Conservation (phyloP, 2,113 vertebrate species). For the Eptesicus fuscus region DNA sequence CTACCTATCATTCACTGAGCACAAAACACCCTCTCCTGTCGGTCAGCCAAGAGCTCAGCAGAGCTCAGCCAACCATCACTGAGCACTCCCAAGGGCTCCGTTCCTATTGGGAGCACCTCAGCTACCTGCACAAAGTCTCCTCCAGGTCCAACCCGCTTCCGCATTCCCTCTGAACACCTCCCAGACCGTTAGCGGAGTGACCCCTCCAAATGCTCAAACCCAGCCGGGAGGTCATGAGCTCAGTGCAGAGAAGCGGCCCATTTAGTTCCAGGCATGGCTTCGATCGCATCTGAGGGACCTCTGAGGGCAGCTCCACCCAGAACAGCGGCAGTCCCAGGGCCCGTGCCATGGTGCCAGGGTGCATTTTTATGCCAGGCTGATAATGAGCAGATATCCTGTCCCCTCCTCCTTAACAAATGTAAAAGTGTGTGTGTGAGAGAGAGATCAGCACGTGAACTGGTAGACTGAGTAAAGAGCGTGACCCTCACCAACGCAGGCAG, state of each 20-base stretch:
- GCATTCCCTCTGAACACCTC: neutral
- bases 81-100: accelerated
- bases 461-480: accelerated
- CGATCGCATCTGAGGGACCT: accelerated
- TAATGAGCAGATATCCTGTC: neutral
- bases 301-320: too few species aligned
- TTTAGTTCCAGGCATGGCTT: neutral
- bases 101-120: neutral
- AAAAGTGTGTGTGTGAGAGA: neutral
- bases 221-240: too few species aligned
- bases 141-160: neutral
- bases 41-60: neutral
- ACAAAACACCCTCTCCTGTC: neutral
- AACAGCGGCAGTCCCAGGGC: accelerated
- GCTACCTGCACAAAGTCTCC: neutral
- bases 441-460: too few species aligned
- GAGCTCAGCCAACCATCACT: neutral
- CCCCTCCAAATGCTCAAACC: accelerated
- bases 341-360: accelerated
- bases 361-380: neutral
- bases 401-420: constrained; percentile 6
- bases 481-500: neutral
- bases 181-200: accelerated
- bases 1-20: neutral
- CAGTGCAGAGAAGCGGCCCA: neutral